Evolutionary conservation across 2,113 vertebrate species (phyloP).

Genomic region (Anguilla japonica): DNA sequence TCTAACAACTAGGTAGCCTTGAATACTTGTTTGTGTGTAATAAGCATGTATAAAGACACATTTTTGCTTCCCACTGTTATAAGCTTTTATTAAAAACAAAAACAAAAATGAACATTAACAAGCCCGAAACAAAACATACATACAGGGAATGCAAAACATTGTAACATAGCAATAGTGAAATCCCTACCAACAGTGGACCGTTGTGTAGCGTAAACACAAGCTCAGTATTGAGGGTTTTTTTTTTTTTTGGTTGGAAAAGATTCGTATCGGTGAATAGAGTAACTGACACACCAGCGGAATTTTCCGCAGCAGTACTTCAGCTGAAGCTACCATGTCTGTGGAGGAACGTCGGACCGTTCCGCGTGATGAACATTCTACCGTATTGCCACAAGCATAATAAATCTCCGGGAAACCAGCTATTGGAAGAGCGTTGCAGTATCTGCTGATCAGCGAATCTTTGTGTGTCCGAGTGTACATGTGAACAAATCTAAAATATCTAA

Average conservation of each 20-base stretch:
- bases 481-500: constrained; percentile 14
- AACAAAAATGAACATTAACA: constrained; percentile 43
- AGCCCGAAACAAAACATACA: constrained; percentile 49
- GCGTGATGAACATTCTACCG: no score
- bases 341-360: not conserved
- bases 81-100: constrained; percentile 66
- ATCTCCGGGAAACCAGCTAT: constrained; percentile 7
- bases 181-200: not conserved
- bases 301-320: not conserved
- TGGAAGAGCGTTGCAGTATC: not conserved
- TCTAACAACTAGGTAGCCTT: not conserved
- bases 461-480: constrained; percentile 19
- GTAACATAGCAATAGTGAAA: constrained; percentile 48
- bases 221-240: not conserved
- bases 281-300: not conserved
- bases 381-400: no score
- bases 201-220: not conserved
- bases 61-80: constrained; percentile 26
- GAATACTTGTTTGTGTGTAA: not conserved
- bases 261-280: not conserved
- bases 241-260: not conserved
- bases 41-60: not conserved
- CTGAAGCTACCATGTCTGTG: not conserved
- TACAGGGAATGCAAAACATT: constrained; percentile 27
- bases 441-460: not conserved